Percentiles rank a stretch among this genome's conserved stretches.
phyloP scores from a whole-genome alignment of 2,888 invertebrate species.

The Chydorus sphaericus region DNA sequence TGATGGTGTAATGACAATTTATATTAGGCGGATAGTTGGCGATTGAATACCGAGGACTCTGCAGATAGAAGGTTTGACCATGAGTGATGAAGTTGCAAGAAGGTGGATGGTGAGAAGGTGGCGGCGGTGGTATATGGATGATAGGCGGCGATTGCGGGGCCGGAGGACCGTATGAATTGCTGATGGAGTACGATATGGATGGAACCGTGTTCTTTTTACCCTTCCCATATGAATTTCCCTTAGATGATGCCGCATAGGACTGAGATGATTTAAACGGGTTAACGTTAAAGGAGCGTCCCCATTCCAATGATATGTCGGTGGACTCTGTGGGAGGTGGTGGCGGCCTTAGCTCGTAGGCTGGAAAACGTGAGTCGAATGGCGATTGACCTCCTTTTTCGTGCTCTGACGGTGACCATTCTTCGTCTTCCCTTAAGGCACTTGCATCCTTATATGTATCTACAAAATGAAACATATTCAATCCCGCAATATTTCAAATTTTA shows the following conservation, averaged over 20 bases:
- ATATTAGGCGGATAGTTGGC: neutral
- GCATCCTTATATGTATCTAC: too few relatives aligned
- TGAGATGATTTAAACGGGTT: neutral
- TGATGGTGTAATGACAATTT: neutral
- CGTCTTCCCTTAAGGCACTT: too few relatives aligned
- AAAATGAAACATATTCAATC: too few relatives aligned
- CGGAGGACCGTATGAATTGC: too few relatives aligned
- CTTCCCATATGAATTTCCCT: too few relatives aligned
- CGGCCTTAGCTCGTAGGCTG: too few relatives aligned
- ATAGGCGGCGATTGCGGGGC: too few relatives aligned
- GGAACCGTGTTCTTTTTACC: neutral
- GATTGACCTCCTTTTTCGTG: neutral
- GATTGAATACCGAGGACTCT: neutral
- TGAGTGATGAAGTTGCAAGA: neutral
- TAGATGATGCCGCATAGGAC: neutral
- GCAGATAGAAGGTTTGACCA: neutral
- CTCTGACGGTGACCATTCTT: too few relatives aligned
- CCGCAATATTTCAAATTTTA: too few relatives aligned
- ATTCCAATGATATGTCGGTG: neutral
- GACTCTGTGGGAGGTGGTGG: too few relatives aligned
- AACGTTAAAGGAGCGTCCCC: neutral
- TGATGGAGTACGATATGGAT: neutral
- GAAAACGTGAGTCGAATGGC: neutral
- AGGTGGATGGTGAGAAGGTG: too few relatives aligned
- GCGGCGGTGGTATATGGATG: too few relatives aligned